Base-by-base conservation (phyloP, 2,888 invertebrate genomes). In the Saturnia pavonia region DNA sequence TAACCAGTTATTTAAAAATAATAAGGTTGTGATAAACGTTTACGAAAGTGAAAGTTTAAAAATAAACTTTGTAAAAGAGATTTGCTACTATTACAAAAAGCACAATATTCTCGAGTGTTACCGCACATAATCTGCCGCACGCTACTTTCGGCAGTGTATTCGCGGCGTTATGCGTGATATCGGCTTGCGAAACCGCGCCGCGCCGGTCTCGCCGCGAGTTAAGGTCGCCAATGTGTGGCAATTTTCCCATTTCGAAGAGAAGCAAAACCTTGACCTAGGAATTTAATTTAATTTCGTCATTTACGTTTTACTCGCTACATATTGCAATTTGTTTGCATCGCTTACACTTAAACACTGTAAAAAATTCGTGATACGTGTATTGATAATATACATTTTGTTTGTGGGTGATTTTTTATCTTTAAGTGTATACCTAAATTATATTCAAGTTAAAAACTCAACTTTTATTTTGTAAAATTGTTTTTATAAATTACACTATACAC, bases 181-280 rank as follows among this genome's bases (percentile, higher is more conserved):
- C 79, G 81, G 85, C 82, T 89, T 89, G 85, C 88, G 88, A 89
- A 88, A 92, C 86, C 81, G 78, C 86, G 43, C 43, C 14, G 54
- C 81, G 78, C 85, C 87, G 85, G 88, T 84, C 88, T 83, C 86
- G 83, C 82, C 82, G 78, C 80, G 84, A 89, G 91, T 87, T 92
- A 92, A 92, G 93, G 92, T 92, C 93, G 86, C 81, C 79, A 77
- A 88, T 90, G 80, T 93, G 93, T 92, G 91, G 94, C 92, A 94
- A 94, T 93, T 92, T 91, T 92, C 90, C 89, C 91, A 92, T 91
- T 94, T 91, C 91, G 92, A 93, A 90, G 92, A 92, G 85, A 91
- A 90, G 88, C 83, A 80, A 81, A 85, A 89, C 94, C 94, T 93
- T 94, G 94, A 94, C 94, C 93, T 93, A 94, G 91, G 94, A 92